Base-by-base conservation (phyloP, 2,113 vertebrate genomes). In the Oryctolagus cuniculus region DNA sequence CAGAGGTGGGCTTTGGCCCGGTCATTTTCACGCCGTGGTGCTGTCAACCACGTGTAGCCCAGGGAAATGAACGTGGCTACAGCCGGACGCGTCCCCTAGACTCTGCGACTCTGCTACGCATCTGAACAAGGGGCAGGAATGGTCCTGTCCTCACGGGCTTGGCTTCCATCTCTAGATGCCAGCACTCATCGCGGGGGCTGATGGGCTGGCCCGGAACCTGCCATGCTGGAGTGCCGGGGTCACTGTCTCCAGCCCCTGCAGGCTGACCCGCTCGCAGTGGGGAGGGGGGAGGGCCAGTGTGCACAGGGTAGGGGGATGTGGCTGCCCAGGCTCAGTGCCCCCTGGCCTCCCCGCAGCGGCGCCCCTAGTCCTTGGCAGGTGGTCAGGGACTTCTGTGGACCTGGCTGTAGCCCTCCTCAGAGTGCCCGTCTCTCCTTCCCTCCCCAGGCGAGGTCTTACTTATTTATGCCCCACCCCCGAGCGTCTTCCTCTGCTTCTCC, bases 161-260 rank as follows among this genome's bases (percentile, higher is more conserved):
- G 85, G 27, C 6, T 0, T 2, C 75, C 22, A 5, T 5, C 4
- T 89, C 24, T 69, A 49, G 22, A 74, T 70, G 73, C 44, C 27
- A 11, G 58, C 22, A 8, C 31, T n/a, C 63, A 75, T 34, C 19
- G 10, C 12, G 3, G 27, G 15, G 77, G 64, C 17, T 61, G 58
- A 29, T 51, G 51, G 44, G 44, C 5, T 12, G 9, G 7, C 49
- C 44, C 38, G 44, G 44, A 6, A 44, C 70, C 16, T 38, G 70
- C 27, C 49, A 25, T 0, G 0, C 6, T 7, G 1, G 44, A 44
- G 44, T 44, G 44, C 44, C 44, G 15, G 55, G 6, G 55, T 81
- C 36, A 2, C 7, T 29, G 4, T 16, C 38, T 58, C 27, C 31
- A 55, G 22, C 24, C 31, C 19, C 8, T 0, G 9, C n/a, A 63